Percentiles rank a stretch among this genome's conserved stretches.
phyloP scores from a whole-genome alignment of 2,113 vertebrate species.

The Accipiter cooperii region DNA sequence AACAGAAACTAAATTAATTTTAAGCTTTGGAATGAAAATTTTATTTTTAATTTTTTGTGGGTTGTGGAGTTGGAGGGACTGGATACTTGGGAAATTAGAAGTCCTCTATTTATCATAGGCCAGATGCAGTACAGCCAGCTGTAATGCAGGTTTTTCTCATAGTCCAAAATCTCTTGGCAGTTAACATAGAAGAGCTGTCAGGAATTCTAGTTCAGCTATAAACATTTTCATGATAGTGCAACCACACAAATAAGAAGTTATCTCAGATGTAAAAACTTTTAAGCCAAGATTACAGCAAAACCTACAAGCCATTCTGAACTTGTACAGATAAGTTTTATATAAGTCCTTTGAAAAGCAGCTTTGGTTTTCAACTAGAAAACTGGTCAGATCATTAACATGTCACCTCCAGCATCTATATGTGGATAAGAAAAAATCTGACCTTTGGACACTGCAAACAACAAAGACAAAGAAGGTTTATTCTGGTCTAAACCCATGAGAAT shows the following conservation, averaged over 20 bases:
- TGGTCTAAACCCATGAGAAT: background rate
- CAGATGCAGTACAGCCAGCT: background rate
- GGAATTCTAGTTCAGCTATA: background rate
- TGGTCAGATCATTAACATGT: background rate
- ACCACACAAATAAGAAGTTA: background rate
- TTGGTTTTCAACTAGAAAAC: background rate
- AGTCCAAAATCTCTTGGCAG: background rate
- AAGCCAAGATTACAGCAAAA: background rate
- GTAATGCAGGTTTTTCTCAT: background rate
- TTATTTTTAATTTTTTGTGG: constrained; percentile 48
- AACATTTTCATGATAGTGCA: background rate
- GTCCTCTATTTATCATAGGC: background rate
- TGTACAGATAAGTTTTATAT: background rate
- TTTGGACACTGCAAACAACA: background rate
- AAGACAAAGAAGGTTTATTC: background rate
- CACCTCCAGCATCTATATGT: background rate
- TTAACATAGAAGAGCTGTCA: background rate
- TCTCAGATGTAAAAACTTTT: background rate
- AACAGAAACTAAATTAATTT: constrained; percentile 49
- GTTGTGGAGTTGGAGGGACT: background rate
- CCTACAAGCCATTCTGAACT: background rate
- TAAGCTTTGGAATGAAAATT: constrained; percentile 21
- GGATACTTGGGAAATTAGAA: constrained; percentile 40
- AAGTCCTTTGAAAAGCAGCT: background rate
- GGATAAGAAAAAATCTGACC: background rate